phyloP scores from a whole-genome alignment of 2,888 invertebrate genomes.

The Acholoe squamosa region DNA sequence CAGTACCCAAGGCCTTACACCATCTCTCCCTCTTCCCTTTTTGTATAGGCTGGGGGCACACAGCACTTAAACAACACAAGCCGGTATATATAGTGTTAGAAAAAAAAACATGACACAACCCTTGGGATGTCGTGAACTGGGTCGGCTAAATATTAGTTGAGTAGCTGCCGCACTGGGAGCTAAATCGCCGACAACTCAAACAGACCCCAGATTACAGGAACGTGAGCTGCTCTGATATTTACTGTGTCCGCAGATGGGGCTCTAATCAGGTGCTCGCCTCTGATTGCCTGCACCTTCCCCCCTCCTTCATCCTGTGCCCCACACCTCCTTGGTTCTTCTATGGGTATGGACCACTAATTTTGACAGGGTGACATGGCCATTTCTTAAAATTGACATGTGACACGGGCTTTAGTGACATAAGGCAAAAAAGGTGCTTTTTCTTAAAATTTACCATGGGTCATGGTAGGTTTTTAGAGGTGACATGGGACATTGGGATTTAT shows the following conservation, averaged over 20 bases:
- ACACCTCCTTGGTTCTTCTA: no score
- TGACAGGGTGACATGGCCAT: no score
- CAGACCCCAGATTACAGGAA: constrained; percentile 15
- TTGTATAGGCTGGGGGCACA: neutral
- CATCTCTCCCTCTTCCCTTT: neutral
- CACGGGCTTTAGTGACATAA: no score
- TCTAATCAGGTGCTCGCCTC: neutral
- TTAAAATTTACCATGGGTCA: no score
- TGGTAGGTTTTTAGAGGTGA: no score
- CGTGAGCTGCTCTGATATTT: neutral
- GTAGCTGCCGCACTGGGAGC: neutral
- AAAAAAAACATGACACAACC: neutral
- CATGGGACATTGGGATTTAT: no score
- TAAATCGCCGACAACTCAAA: constrained; percentile 25
- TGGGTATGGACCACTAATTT: no score
- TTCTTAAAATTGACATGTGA: no score
- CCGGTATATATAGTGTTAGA: neutral
- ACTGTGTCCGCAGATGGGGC: constrained; percentile 25
- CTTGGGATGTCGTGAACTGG: neutral
- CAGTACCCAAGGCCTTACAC: neutral
- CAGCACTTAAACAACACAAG: neutral
- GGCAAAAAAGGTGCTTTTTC: no score
- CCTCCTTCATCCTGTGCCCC: neutral
- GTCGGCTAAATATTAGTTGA: neutral
- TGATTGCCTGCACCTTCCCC: neutral